These are phyloP conservation scores for Paratrypauchen microcephalus DNA, from an alignment of 2,797 vertebrate genomes.

Conservation along the genomic window DNA sequence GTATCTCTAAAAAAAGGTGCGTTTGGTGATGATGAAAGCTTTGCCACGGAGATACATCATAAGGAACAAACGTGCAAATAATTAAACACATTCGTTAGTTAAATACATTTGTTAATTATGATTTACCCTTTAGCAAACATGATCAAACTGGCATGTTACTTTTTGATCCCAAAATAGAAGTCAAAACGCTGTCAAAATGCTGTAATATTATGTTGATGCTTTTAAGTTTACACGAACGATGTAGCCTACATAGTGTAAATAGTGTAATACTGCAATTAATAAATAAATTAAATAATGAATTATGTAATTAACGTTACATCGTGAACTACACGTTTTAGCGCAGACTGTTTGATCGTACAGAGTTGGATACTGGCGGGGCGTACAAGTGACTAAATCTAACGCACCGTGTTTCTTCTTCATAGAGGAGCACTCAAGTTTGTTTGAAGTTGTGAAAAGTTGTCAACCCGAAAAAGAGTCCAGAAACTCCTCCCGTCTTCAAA, in stretches of 20 bases:
- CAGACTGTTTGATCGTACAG: not conserved
- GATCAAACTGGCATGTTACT: not conserved
- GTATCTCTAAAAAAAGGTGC: constrained; percentile 22
- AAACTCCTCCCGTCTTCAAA: constrained; percentile 83
- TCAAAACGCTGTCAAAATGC: not conserved
- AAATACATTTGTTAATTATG: not conserved
- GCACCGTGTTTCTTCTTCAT: constrained; percentile 55
- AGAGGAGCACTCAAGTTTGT: constrained; percentile 74
- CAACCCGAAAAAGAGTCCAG: constrained; percentile 76
- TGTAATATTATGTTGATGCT: not conserved
- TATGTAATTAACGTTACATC: too few species aligned
- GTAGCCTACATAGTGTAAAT: not conserved
- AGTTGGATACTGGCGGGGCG: not conserved
- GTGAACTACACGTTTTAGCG: not conserved
- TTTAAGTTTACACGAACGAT: not conserved
- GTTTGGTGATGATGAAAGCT: constrained; percentile 23
- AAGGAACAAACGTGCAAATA: not conserved
- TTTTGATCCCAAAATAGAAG: not conserved
- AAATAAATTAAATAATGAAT: not conserved
- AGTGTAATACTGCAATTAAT: not conserved
- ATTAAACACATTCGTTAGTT: not conserved
- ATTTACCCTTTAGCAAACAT: not conserved
- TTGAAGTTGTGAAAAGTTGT: constrained; percentile 83
- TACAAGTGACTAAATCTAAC: constrained; percentile 14
- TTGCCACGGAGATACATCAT: not conserved